Percentiles rank a stretch among this genome's conserved stretches.
phyloP scores from a whole-genome alignment of 1,140 invertebrate genomes.

The Sitophilus oryzae region DNA sequence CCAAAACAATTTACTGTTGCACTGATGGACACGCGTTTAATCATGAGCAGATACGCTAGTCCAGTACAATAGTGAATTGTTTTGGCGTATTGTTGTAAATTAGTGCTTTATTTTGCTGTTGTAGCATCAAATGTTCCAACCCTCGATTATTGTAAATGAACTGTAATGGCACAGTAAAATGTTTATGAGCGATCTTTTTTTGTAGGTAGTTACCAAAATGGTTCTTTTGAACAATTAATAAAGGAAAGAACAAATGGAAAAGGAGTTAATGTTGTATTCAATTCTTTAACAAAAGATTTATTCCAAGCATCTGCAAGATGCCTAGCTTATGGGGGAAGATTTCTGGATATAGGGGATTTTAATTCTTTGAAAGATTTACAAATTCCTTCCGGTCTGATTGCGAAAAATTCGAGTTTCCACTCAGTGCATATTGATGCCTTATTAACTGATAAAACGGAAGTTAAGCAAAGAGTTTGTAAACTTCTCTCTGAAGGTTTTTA shows the following conservation, averaged over 20 bases:
- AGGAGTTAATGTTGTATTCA: slow-evolving; percentile 88
- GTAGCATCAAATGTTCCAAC: too few relatives aligned
- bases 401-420: slow-evolving; percentile 96
- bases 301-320: slow-evolving; percentile 87
- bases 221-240: slow-evolving; percentile 83
- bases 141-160: too few relatives aligned
- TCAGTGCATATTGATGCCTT: slow-evolving; percentile 90
- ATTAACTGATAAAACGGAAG: background rate
- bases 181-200: too few relatives aligned
- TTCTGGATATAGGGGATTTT: slow-evolving; percentile 85
- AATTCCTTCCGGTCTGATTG: slow-evolving; percentile 87
- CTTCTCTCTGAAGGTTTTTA: background rate
- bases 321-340: slow-evolving; percentile 81
- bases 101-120: background rate
- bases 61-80: too few relatives aligned
- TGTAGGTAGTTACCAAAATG: too few relatives aligned
- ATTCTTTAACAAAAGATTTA: slow-evolving; percentile 89
- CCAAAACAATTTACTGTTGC: too few relatives aligned
- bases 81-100: too few relatives aligned
- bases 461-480: background rate
- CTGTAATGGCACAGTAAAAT: too few relatives aligned
- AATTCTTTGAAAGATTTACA: slow-evolving; percentile 85
- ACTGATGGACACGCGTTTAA: too few relatives aligned
- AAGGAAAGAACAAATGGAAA: slow-evolving; percentile 67
- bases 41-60: too few relatives aligned